Percentiles rank a stretch among this genome's conserved stretches.
Conservation (phyloP, 2,888 invertebrate genomes). For the Drosophila robusta region DNA sequence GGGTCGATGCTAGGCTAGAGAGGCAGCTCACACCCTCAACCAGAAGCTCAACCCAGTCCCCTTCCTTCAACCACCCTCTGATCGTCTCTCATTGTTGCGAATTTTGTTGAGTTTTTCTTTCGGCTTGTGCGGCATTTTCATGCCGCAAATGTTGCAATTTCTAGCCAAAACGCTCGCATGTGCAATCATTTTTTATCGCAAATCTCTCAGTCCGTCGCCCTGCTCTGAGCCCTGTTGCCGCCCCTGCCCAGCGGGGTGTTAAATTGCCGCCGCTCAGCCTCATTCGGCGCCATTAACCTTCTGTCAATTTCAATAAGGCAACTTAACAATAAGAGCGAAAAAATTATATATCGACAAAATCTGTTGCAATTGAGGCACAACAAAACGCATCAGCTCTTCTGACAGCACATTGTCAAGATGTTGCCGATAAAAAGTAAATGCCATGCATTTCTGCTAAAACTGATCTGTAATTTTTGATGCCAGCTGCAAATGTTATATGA, state of each 20-base stretch:
- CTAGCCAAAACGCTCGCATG: slow-evolving; percentile 71
- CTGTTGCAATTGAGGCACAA: slow-evolving; percentile 65
- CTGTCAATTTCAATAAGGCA: slow-evolving; percentile 74
- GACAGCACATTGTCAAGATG: slow-evolving; percentile 47
- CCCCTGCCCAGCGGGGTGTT: slow-evolving; percentile 69
- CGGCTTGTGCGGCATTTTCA: slow-evolving; percentile 57
- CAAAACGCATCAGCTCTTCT: slow-evolving; percentile 32
- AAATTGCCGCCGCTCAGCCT: slow-evolving; percentile 66
- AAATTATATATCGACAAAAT: slow-evolving; percentile 54
- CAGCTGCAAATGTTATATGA: slow-evolving; percentile 19
- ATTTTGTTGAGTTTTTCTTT: slow-evolving; percentile 55
- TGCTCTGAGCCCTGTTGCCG: slow-evolving; percentile 26
- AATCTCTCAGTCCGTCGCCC: slow-evolving; percentile 40
- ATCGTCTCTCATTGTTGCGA: slow-evolving; percentile 47
- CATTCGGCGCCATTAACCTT: slow-evolving; percentile 78
- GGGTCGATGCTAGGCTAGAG: slow-evolving; percentile 41
- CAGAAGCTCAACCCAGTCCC: not conserved
- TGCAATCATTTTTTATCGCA: slow-evolving; percentile 80
- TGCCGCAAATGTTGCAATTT: slow-evolving; percentile 81
- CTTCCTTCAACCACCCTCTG: not conserved
- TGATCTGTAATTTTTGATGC: not conserved
- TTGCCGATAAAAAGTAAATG: slow-evolving; percentile 23
- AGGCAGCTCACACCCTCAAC: slow-evolving; percentile 14
- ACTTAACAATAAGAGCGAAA: slow-evolving; percentile 18
- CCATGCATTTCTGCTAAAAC: slow-evolving; percentile 2